These are phyloP conservation scores for Glaucomys volans DNA, from an alignment of 2,113 vertebrate species.

Conservation along the genomic window DNA sequence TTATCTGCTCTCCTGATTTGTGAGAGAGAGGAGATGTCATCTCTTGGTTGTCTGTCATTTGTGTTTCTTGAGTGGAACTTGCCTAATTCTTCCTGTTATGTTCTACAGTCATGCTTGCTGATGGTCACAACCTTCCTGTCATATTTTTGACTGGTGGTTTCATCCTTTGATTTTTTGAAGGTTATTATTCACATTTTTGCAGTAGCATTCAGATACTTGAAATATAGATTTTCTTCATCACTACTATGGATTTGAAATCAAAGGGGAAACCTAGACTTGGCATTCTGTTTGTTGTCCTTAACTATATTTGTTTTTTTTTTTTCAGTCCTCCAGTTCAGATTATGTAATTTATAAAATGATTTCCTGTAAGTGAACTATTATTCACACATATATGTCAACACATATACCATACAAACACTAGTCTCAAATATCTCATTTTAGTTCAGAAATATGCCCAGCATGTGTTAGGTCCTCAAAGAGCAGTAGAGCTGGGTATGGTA, in stretches of 20 bases:
- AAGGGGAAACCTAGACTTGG: background rate
- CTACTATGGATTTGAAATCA: background rate
- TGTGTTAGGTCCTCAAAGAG: background rate
- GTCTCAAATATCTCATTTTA: conserved; percentile 21
- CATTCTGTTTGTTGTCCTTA: background rate
- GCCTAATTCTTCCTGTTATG: background rate
- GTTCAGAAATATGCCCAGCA: background rate
- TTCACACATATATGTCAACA: background rate
- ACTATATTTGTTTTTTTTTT: background rate
- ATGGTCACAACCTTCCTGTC: background rate
- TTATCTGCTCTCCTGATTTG: background rate
- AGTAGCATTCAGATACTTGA: background rate
- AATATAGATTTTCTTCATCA: background rate
- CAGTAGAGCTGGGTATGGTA: too few species aligned
- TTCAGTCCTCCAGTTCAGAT: background rate
- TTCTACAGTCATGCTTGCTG: background rate
- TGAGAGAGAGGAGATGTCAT: background rate
- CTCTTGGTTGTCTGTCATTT: background rate
- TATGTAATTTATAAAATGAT: background rate
- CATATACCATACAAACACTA: background rate
- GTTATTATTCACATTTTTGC: background rate
- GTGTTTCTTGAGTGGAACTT: background rate
- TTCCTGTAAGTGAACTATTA: background rate
- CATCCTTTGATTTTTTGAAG: background rate
- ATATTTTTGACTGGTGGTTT: background rate